These are phyloP conservation scores for Watersipora subatra DNA, from an alignment of 1,140 invertebrate species.

Conservation along the genomic window DNA sequence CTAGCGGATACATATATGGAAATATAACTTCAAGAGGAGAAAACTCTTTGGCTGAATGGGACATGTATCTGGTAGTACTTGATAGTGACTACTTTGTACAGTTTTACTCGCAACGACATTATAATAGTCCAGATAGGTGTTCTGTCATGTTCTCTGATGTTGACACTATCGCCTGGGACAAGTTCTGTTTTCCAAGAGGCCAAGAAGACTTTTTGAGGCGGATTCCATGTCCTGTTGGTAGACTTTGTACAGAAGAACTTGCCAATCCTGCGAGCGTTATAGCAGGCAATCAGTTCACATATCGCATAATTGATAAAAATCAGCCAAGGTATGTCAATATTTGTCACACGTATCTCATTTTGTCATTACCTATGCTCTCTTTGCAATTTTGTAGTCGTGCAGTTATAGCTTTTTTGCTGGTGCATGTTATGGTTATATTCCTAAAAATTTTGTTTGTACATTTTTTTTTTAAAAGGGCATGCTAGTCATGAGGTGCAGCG, in stretches of 20 bases:
- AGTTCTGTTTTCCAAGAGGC: slow-evolving; percentile 60
- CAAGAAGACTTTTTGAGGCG: slow-evolving; percentile 66
- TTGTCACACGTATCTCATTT: neutral
- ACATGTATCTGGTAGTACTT: slow-evolving; percentile 70
- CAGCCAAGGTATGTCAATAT: slow-evolving; percentile 59
- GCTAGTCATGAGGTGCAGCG: too few relatives aligned
- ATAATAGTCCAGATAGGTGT: slow-evolving; percentile 46
- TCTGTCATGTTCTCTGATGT: slow-evolving; percentile 70
- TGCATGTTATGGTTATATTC: too few relatives aligned
- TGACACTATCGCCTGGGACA: slow-evolving; percentile 67
- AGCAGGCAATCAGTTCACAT: slow-evolving; percentile 78
- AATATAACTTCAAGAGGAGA: slow-evolving; percentile 62
- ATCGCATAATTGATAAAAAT: slow-evolving; percentile 69
- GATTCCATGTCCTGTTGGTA: slow-evolving; percentile 64
- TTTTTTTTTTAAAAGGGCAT: too few relatives aligned
- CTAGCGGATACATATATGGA: slow-evolving; percentile 85
- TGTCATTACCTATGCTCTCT: too few relatives aligned
- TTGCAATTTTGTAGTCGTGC: too few relatives aligned
- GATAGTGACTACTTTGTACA: slow-evolving; percentile 73
- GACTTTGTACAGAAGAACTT: slow-evolving; percentile 76
- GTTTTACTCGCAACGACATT: slow-evolving; percentile 59
- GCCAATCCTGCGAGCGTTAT: slow-evolving; percentile 62
- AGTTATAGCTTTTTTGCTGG: too few relatives aligned
- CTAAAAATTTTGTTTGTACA: too few relatives aligned
- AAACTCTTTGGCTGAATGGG: slow-evolving; percentile 34